Conservation (phyloP, 1,140 invertebrate species). For the Trypoxylus dichotomus region DNA sequence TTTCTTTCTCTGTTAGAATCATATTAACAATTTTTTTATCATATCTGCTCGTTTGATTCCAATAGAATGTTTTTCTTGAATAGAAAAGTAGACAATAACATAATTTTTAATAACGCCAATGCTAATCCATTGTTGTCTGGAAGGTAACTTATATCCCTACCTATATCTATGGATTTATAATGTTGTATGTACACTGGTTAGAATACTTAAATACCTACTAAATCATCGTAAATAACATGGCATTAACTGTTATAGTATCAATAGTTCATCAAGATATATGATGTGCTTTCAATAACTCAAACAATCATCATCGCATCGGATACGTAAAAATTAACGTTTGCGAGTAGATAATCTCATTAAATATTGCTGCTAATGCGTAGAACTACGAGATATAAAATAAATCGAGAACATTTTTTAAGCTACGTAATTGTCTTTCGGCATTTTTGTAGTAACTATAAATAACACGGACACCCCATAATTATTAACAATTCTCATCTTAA, state of each 20-base stretch:
- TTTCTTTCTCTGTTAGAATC: too few relatives aligned
- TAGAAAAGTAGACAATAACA: too few relatives aligned
- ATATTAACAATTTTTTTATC: too few relatives aligned
- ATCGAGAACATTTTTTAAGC: neutral
- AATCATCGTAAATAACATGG: neutral
- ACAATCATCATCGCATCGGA: neutral
- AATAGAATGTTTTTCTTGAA: too few relatives aligned
- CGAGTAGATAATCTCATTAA: neutral
- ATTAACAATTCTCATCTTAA: constrained; percentile 13
- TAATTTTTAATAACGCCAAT: too few relatives aligned
- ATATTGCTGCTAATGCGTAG: neutral
- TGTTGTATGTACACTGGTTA: too few relatives aligned
- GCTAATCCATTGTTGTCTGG: too few relatives aligned
- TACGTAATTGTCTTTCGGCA: constrained; percentile 2
- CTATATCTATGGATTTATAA: too few relatives aligned
- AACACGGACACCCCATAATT: constrained; percentile 31
- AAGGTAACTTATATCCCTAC: too few relatives aligned
- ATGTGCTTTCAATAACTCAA: neutral
- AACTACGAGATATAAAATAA: neutral
- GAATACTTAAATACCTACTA: neutral
- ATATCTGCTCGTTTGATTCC: too few relatives aligned
- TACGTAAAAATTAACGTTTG: neutral
- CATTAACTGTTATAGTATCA: neutral
- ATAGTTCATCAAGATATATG: neutral
- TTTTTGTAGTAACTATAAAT: constrained; percentile 12